Evolutionary conservation across 2,888 invertebrate genomes (phyloP).

Genomic region (Pachydiplax longipennis): DNA sequence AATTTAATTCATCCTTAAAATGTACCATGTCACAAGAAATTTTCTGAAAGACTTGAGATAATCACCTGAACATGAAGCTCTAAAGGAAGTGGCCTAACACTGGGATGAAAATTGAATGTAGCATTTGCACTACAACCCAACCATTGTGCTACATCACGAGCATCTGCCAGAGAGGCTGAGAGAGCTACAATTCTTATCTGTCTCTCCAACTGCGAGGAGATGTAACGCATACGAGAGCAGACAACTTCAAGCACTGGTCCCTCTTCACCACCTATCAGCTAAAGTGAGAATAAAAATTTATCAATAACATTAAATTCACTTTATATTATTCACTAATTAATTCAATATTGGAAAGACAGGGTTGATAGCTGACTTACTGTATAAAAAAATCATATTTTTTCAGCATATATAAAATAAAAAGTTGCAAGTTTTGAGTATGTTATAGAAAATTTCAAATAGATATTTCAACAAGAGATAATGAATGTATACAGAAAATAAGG

Average conservation of each 20-base stretch:
- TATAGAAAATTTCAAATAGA: too few species aligned
- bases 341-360: too few species aligned
- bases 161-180: conserved; percentile 92
- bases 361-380: too few species aligned
- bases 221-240: conserved; percentile 90
- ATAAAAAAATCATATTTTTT: too few species aligned
- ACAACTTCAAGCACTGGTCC: conserved; percentile 93
- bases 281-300: conserved; percentile 46
- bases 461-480: too few species aligned
- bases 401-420: too few species aligned
- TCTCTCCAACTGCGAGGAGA: conserved; percentile 89
- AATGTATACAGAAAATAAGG: too few species aligned
- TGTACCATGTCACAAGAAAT: too few species aligned
- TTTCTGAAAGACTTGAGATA: not conserved
- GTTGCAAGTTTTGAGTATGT: too few species aligned
- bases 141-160: conserved; percentile 95
- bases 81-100: conserved; percentile 92
- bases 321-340: too few species aligned
- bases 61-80: conserved; percentile 85
- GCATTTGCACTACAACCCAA: conserved; percentile 91
- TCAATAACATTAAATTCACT: not conserved
- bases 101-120: conserved; percentile 98
- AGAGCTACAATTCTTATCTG: conserved; percentile 93
- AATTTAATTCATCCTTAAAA: too few species aligned
- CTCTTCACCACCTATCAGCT: conserved; percentile 83